Evolutionary conservation across 1,140 invertebrate genomes (phyloP).

Genomic region (Leptoteleia sp.): DNA sequence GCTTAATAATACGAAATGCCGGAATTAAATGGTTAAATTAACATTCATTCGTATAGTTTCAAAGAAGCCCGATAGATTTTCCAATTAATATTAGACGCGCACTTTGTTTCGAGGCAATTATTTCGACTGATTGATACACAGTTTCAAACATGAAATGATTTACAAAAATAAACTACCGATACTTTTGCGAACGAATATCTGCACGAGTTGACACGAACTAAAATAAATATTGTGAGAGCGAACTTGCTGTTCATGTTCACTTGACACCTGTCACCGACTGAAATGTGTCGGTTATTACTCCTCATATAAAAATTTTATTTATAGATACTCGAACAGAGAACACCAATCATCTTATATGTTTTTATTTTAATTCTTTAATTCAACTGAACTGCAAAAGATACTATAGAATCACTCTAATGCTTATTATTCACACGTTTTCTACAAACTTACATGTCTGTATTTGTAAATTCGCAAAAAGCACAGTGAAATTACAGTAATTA

Average conservation of each 20-base stretch:
- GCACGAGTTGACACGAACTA: conserved; percentile 44
- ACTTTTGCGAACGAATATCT: conserved; percentile 45
- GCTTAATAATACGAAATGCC: background rate
- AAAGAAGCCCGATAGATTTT: too few species aligned
- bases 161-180: conserved; percentile 41
- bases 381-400: too few species aligned
- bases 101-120: conserved; percentile 7
- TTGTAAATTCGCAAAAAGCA: too few species aligned
- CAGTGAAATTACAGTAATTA: too few species aligned
- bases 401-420: too few species aligned
- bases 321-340: conserved; percentile 54
- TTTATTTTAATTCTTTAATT: conserved; percentile 3
- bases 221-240: conserved; percentile 74
- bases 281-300: conserved; percentile 70
- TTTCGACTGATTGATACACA: conserved; percentile 5
- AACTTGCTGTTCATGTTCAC: conserved; percentile 69
- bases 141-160: conserved; percentile 17
- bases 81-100: too few species aligned
- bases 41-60: too few species aligned
- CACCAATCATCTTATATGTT: conserved; percentile 13
- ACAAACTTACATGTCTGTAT: too few species aligned
- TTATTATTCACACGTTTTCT: too few species aligned
- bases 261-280: conserved; percentile 73
- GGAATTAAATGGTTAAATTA: background rate
- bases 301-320: conserved; percentile 73